phyloP scores from a whole-genome alignment of 2,888 invertebrate species.

The Agrochola lota region DNA sequence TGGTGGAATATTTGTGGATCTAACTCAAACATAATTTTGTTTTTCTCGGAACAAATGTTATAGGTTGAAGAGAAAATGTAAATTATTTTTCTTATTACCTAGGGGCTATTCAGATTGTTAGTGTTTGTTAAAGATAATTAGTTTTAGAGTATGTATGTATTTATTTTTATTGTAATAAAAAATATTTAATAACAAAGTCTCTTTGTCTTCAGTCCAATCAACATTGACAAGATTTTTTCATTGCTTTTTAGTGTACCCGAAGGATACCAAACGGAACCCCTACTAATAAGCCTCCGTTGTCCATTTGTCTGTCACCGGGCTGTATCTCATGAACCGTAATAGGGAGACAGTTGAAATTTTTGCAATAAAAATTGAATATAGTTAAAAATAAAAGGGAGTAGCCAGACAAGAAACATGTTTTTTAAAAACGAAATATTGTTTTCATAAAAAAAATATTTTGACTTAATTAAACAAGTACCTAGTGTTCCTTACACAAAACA shows the following conservation, averaged over 20 bases:
- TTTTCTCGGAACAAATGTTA: slow-evolving; percentile 28
- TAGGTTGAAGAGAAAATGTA: slow-evolving; percentile 57
- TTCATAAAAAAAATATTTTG: no score
- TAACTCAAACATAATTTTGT: not conserved
- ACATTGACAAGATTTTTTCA: not conserved
- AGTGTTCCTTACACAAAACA: no score
- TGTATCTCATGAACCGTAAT: no score
- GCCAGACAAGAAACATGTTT: no score
- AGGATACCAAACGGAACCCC: no score
- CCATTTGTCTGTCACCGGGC: no score
- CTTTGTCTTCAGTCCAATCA: not conserved
- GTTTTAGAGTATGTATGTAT: slow-evolving; percentile 58
- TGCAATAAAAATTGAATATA: no score
- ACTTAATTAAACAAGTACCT: no score
- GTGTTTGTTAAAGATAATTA: slow-evolving; percentile 51
- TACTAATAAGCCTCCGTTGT: no score
- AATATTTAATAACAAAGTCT: slow-evolving; percentile 18
- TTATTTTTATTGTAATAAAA: slow-evolving; percentile 59
- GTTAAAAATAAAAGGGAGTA: no score
- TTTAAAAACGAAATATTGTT: no score
- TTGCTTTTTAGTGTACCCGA: not conserved
- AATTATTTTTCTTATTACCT: slow-evolving; percentile 60
- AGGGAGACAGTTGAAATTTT: no score
- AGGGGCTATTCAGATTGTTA: slow-evolving; percentile 55
- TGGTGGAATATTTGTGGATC: not conserved